These are phyloP conservation scores for Acleris cristana DNA, from an alignment of 2,888 invertebrate species.

Conservation along the genomic window DNA sequence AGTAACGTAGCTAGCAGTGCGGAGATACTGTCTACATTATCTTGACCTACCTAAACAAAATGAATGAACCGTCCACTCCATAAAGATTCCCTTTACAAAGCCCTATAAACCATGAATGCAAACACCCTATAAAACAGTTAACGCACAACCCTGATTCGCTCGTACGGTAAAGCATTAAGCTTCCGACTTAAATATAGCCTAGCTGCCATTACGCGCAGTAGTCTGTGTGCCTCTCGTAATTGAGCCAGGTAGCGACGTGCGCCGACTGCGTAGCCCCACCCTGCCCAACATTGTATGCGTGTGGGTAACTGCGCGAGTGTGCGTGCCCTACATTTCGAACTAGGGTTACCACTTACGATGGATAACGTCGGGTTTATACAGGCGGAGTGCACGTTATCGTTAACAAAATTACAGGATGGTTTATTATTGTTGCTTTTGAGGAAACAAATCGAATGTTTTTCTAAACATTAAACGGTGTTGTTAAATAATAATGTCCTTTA, in stretches of 20 bases:
- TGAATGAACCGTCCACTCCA: conserved; percentile 43
- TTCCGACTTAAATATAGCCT: conserved; percentile 57
- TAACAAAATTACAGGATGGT: conserved; percentile 30
- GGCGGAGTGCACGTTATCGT: conserved; percentile 50
- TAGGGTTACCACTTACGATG: conserved; percentile 40
- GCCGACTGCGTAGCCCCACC: conserved; percentile 37
- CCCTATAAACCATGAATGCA: conserved; percentile 44
- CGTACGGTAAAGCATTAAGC: conserved; percentile 48
- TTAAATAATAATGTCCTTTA: too few species aligned
- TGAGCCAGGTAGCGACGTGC: conserved; percentile 55
- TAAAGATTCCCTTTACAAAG: conserved; percentile 47
- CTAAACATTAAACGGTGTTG: too few species aligned
- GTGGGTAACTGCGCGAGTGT: conserved; percentile 53
- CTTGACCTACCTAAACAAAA: conserved; percentile 55
- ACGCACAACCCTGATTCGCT: conserved; percentile 54
- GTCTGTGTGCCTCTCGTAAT: conserved; percentile 50
- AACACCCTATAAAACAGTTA: conserved; percentile 47
- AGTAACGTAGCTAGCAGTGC: too few species aligned
- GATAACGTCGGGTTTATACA: conserved; percentile 35
- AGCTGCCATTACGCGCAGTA: conserved; percentile 49
- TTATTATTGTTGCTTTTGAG: background rate
- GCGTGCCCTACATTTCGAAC: conserved; percentile 68
- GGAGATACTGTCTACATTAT: conserved; percentile 10
- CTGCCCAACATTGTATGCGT: conserved; percentile 42
- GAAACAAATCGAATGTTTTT: background rate